Conservation (phyloP, 1,140 invertebrate species). For the Ceratoteleas bidentatus region DNA sequence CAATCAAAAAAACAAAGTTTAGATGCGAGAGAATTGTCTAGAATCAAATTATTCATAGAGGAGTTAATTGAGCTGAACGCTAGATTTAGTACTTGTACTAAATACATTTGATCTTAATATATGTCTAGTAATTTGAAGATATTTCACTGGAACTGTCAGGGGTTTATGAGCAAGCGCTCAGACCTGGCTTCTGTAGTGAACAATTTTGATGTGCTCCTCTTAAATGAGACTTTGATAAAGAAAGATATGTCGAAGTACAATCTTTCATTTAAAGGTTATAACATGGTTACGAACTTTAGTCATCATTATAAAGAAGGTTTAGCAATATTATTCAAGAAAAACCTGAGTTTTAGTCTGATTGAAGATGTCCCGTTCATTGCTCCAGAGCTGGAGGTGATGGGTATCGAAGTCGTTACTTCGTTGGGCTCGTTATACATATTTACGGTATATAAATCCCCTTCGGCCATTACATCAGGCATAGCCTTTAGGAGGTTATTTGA, state of each 20-base stretch:
- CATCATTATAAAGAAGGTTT: neutral
- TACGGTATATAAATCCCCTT: slow-evolving; percentile 10
- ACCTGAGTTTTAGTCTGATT: neutral
- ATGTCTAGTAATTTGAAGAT: no score
- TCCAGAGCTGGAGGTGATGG: neutral
- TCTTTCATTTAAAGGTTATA: neutral
- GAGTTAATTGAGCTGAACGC: no score
- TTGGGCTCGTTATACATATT: neutral
- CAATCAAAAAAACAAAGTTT: no score
- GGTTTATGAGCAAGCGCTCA: neutral
- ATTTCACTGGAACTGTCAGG: neutral
- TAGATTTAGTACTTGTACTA: no score
- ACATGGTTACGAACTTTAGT: neutral
- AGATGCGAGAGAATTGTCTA: no score
- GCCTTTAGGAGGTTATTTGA: neutral
- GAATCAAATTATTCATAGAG: no score
- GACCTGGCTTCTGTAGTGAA: neutral
- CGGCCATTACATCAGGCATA: neutral
- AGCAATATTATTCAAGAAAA: neutral
- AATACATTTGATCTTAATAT: no score
- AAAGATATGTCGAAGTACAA: neutral
- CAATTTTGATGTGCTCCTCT: neutral
- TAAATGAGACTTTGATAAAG: slow-evolving; percentile 1
- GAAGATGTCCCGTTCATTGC: neutral
- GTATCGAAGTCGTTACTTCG: neutral